A percentile compares a stretch with the other conserved stretches of the same genome.
Conservation (phyloP, 2,888 invertebrate species). For the Baronia brevicornis region DNA sequence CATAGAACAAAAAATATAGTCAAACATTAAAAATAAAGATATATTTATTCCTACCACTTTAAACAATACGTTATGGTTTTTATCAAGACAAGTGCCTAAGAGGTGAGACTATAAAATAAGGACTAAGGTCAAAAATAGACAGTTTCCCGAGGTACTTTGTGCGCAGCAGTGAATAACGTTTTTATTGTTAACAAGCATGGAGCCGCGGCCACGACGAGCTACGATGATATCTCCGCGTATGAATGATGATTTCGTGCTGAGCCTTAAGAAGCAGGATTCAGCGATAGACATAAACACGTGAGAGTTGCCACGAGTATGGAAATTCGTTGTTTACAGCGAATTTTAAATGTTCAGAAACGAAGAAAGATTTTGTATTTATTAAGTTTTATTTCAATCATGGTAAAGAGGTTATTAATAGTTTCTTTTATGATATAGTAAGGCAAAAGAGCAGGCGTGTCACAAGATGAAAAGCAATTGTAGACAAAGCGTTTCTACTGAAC, state of each 20-base stretch:
- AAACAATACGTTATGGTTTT: conserved; percentile 15
- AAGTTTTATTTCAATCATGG: too few species aligned
- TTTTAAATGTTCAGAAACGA: too few species aligned
- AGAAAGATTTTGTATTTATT: too few species aligned
- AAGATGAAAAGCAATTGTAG: too few species aligned
- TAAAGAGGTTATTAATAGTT: too few species aligned
- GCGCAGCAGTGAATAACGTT: conserved; percentile 64
- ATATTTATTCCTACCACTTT: too few species aligned
- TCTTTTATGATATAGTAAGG: too few species aligned
- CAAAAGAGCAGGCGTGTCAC: too few species aligned
- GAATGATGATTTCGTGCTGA: conserved; percentile 75
- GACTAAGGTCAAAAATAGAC: conserved; percentile 30
- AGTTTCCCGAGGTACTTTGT: conserved; percentile 62
- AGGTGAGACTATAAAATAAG: conserved; percentile 36
- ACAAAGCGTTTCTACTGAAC: too few species aligned
- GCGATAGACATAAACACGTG: conserved; percentile 50
- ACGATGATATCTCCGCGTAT: conserved; percentile 73
- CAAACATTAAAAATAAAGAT: too few species aligned
- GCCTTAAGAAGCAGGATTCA: conserved; percentile 58
- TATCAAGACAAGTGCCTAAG: conserved; percentile 19
- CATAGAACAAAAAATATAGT: too few species aligned
- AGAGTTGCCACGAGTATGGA: conserved; percentile 69
- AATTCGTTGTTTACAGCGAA: too few species aligned
- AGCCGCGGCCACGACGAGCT: conserved; percentile 62
- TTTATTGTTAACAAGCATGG: conserved; percentile 73